These are phyloP conservation scores for Anorthoa munda DNA, from an alignment of 2,888 invertebrate species.

Conservation along the genomic window DNA sequence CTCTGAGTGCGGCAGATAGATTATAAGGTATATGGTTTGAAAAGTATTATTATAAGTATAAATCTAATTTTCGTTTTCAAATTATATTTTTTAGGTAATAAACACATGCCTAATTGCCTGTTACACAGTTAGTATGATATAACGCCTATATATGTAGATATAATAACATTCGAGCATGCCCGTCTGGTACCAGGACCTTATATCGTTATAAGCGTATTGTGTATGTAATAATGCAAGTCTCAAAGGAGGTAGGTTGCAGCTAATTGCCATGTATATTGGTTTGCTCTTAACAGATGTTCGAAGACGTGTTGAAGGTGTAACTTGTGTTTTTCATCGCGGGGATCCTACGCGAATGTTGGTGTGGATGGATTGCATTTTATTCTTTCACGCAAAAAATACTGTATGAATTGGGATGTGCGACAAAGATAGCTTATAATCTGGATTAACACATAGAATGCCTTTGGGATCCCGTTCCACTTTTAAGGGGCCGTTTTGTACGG, in stretches of 20 bases:
- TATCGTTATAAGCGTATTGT: constrained; percentile 23
- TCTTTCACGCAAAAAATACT: no score
- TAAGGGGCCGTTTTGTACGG: no score
- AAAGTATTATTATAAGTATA: no score
- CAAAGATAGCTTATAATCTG: no score
- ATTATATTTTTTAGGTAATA: background rate
- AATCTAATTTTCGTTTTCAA: no score
- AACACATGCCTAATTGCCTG: background rate
- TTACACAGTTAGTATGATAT: background rate
- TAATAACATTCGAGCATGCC: background rate
- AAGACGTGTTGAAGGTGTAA: background rate
- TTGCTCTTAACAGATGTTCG: constrained; percentile 4
- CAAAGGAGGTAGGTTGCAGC: constrained; percentile 36
- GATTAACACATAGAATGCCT: no score
- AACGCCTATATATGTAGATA: background rate
- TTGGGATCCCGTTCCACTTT: no score
- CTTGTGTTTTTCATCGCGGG: background rate
- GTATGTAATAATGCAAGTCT: constrained; percentile 36
- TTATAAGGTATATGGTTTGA: no score
- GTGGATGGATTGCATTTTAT: no score
- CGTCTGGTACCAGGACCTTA: constrained; percentile 1
- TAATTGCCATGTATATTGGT: constrained; percentile 36
- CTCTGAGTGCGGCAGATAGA: no score
- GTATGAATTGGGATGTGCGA: no score
- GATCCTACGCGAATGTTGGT: no score